phyloP scores from a whole-genome alignment of 1,140 invertebrate genomes.

The Leptinotarsa defecta region DNA sequence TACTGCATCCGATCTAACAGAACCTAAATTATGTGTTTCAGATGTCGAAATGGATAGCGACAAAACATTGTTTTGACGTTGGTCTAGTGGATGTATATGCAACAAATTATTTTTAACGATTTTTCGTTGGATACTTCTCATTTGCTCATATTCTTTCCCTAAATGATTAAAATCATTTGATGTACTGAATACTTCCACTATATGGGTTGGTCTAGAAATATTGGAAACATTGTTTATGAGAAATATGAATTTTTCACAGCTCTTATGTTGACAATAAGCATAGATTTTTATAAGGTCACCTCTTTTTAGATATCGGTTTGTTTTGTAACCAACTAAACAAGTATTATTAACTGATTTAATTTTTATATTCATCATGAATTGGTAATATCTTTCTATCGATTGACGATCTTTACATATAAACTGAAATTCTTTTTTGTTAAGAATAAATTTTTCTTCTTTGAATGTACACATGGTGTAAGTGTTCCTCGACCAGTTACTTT shows the following conservation, averaged over 20 bases:
- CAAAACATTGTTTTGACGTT: constrained; percentile 13
- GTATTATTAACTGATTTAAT: constrained; percentile 17
- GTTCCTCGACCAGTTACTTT: not conserved
- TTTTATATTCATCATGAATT: not conserved
- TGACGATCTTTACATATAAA: not conserved
- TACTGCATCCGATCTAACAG: constrained; percentile 16
- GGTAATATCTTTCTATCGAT: not conserved
- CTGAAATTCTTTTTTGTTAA: not conserved
- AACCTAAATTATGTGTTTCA: not conserved
- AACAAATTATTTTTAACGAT: constrained; percentile 10
- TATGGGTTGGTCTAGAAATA: not conserved
- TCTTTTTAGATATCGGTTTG: constrained; percentile 2
- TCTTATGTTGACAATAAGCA: constrained; percentile 9
- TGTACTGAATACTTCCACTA: not conserved
- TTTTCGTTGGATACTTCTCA: constrained; percentile 5
- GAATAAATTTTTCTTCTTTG: not conserved
- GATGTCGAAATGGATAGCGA: not conserved
- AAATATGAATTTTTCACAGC: not conserved
- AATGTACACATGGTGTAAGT: not conserved
- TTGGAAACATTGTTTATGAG: not conserved
- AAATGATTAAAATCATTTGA: constrained; percentile 11
- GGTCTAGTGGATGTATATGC: constrained; percentile 19
- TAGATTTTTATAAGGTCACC: not conserved
- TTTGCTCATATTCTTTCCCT: not conserved
- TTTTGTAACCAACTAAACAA: constrained; percentile 14